Evolutionary conservation across 2,888 invertebrate genomes (phyloP), one percentile per base, ranked within the genome.

Genomic region (Artemia sp.): DNA sequence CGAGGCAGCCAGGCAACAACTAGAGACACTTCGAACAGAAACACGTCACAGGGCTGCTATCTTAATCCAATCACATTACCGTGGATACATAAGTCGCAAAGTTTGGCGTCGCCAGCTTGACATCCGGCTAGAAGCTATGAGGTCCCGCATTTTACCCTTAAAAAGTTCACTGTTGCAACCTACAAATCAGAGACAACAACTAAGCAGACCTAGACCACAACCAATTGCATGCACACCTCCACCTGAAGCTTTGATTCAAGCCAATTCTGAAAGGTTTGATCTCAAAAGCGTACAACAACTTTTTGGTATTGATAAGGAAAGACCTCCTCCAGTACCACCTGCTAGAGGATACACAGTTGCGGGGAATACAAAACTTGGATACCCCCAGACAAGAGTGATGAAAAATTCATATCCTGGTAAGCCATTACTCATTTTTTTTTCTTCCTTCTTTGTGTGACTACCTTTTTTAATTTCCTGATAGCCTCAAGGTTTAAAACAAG

Each of bases 361-460:
- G 51, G 91, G 91, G 75, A 91, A 92, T 78, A 89, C 90, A 71
- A 92, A 92, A 81, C 82, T 92, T 74, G 88, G 90, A 75, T 94
- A 93, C 81, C 94, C 94, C 73, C 94, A 94, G 81, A 89, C 87
- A 74, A 85, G 94, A 77, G 83, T 89, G 71, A 91, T 94, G 89
- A 90, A 90, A 80, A 88, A 89, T 83, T 87, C 88, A 74, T 94
- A 88, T 81, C 86, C 87, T 74, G 86, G 86, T 83, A 76, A 76
- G 75, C 71, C 19, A 12, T 2, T 1, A 2, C 38, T 38, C 38
- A 38, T 38, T 14, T 68, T 38, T 38, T 38, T 52, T 68, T 14
- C 24, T 51, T 24, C 11, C n/a, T 24, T 38, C 70, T 52, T 0
- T 12, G 51, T 3, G 14, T 51, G 51, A 9, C 51, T 67, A 24